Conservation (phyloP, 2,888 invertebrate genomes). For the Amblyteles armatorius region DNA sequence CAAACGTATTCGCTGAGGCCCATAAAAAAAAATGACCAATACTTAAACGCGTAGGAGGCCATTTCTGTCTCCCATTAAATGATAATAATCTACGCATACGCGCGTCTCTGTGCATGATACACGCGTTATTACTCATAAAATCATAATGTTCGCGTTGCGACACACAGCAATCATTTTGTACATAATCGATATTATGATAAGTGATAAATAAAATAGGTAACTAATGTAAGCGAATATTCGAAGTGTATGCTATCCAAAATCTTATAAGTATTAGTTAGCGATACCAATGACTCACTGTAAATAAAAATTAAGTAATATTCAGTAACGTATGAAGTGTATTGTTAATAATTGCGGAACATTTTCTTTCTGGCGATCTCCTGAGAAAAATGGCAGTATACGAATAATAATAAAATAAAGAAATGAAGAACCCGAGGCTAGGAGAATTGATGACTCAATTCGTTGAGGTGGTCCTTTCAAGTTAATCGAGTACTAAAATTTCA, state of each 20-base stretch:
- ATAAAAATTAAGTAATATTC: slow-evolving; percentile 33
- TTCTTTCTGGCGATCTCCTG: not conserved
- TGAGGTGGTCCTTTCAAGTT: slow-evolving; percentile 5
- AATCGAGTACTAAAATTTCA: slow-evolving; percentile 2
- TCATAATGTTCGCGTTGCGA: slow-evolving; percentile 23
- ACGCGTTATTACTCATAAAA: not conserved
- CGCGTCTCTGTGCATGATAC: not conserved
- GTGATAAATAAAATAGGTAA: not conserved
- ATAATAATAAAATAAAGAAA: slow-evolving; percentile 10
- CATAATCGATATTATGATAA: slow-evolving; percentile 26
- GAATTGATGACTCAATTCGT: slow-evolving; percentile 42
- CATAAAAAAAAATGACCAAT: slow-evolving; percentile 12
- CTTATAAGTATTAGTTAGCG: slow-evolving; percentile 14
- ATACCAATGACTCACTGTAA: slow-evolving; percentile 48
- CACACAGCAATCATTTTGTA: slow-evolving; percentile 62
- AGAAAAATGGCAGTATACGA: not conserved
- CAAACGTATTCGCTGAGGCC: not conserved
- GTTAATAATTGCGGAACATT: not conserved
- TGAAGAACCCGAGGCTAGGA: slow-evolving; percentile 32
- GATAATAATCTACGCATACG: not conserved
- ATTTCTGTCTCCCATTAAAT: slow-evolving; percentile 3
- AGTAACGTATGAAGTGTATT: not conserved
- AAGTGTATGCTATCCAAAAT: slow-evolving; percentile 32
- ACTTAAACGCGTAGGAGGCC: not conserved
- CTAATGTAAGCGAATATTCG: slow-evolving; percentile 22